Conservation (phyloP, 2,888 invertebrate species). For the Melipona bicolor region DNA sequence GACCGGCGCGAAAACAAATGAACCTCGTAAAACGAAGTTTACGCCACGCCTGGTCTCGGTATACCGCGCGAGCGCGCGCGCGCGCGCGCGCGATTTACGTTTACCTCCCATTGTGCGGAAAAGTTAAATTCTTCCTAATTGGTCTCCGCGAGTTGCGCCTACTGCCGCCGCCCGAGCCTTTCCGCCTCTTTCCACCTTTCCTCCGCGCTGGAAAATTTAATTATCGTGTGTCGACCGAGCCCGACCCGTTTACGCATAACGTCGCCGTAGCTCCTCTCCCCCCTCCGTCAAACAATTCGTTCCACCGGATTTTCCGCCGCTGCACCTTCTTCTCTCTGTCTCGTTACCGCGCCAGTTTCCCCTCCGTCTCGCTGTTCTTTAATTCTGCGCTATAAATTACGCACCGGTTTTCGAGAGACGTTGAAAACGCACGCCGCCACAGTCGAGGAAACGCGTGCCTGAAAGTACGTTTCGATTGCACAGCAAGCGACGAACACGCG, state of each 20-base stretch:
- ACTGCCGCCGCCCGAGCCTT: slow-evolving; percentile 14
- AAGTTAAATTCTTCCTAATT: slow-evolving; percentile 61
- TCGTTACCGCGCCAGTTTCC: background rate
- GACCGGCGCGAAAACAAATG: slow-evolving; percentile 16
- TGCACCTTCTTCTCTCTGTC: background rate
- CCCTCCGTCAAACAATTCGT: slow-evolving; percentile 48
- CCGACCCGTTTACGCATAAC: slow-evolving; percentile 35
- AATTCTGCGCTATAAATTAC: background rate
- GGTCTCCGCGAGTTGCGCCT: slow-evolving; percentile 25
- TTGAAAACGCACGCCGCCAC: background rate
- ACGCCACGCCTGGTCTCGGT: slow-evolving; percentile 9
- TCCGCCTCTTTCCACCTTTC: slow-evolving; percentile 57
- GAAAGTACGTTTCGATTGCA: slow-evolving; percentile 20
- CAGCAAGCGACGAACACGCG: background rate
- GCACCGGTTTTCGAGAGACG: slow-evolving; percentile 16
- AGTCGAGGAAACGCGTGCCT: background rate
- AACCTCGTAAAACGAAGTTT: slow-evolving; percentile 34
- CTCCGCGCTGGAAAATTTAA: slow-evolving; percentile 76
- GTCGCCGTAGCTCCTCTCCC: background rate
- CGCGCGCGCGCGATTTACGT: slow-evolving; percentile 34
- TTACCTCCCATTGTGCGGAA: slow-evolving; percentile 24
- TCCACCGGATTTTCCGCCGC: slow-evolving; percentile 48
- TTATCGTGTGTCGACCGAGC: slow-evolving; percentile 72
- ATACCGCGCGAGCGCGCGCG: background rate
- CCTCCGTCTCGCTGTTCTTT: background rate